Percentiles rank a stretch among this genome's conserved stretches.
Evolutionary conservation across 2,113 vertebrate species (phyloP).

Genomic region (Rhinolophus ferrumequinum): DNA sequence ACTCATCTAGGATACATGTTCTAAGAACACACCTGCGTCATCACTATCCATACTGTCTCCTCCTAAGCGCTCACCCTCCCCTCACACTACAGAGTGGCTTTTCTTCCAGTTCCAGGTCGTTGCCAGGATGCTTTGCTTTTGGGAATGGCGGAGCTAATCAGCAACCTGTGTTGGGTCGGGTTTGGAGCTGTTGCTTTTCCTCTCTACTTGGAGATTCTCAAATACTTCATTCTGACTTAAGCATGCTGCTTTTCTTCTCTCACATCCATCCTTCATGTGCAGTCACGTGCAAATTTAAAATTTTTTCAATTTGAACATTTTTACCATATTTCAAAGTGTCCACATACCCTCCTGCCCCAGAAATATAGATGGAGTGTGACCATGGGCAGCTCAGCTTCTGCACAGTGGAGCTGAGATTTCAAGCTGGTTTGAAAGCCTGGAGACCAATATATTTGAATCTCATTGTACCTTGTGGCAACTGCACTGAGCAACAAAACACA

Average conservation of each 20-base stretch:
- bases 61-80: neutral
- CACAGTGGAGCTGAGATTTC: neutral
- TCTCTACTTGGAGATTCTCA: neutral
- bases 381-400: neutral
- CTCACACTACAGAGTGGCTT: neutral
- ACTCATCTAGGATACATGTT: neutral
- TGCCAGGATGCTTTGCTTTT: neutral
- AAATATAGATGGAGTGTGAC: neutral
- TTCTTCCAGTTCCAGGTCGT: neutral
- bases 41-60: neutral
- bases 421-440: slow-evolving; percentile 8
- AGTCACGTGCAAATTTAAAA: neutral
- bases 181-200: neutral
- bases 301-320: neutral
- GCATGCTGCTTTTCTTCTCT: neutral
- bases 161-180: neutral
- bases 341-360: neutral
- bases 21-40: neutral
- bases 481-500: neutral
- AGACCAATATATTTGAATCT: neutral
- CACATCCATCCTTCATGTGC: neutral
- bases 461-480: neutral
- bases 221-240: slow-evolving; percentile 11
- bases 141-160: neutral
- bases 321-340: slow-evolving; percentile 35